These are phyloP conservation scores for Meteorus sp. DNA, from an alignment of 1,140 invertebrate genomes.

Conservation along the genomic window DNA sequence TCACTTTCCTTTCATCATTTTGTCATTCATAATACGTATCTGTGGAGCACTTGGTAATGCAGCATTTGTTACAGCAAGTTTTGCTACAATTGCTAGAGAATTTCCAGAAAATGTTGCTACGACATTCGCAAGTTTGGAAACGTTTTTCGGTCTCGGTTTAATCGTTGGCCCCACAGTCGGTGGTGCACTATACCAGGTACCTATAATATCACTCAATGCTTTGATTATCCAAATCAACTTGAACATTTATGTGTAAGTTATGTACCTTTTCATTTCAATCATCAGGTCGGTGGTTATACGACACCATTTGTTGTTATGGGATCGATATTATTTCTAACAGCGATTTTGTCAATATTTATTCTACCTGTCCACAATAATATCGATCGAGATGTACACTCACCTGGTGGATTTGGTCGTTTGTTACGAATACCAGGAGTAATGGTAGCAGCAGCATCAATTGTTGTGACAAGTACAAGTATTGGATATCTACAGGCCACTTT, in stretches of 20 bases:
- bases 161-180: conserved; percentile 86
- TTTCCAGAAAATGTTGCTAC: conserved; percentile 89
- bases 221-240: conserved; percentile 1
- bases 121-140: conserved; percentile 89
- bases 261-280: too few relatives aligned
- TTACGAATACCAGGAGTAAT: conserved; percentile 73
- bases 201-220: too few relatives aligned
- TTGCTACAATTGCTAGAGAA: conserved; percentile 91
- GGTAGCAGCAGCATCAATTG: conserved; percentile 69
- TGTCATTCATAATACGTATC: conserved; percentile 85
- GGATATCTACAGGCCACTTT: conserved; percentile 81
- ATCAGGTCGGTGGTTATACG: conserved; percentile 79
- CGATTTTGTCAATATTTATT: conserved; percentile 73
- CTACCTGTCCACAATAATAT: conserved; percentile 67
- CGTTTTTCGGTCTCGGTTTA: conserved; percentile 87
- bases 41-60: conserved; percentile 90
- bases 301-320: conserved; percentile 87
- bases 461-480: conserved; percentile 77
- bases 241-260: not conserved
- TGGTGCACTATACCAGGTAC: conserved; percentile 74
- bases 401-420: too few relatives aligned
- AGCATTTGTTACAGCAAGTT: conserved; percentile 88
- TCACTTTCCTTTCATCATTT: conserved; percentile 78
- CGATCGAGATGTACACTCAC: conserved; percentile 59
- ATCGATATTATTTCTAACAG: conserved; percentile 72